Evolutionary conservation across 2,888 invertebrate genomes (phyloP).

Genomic region (Limnephilus rhombicus): DNA sequence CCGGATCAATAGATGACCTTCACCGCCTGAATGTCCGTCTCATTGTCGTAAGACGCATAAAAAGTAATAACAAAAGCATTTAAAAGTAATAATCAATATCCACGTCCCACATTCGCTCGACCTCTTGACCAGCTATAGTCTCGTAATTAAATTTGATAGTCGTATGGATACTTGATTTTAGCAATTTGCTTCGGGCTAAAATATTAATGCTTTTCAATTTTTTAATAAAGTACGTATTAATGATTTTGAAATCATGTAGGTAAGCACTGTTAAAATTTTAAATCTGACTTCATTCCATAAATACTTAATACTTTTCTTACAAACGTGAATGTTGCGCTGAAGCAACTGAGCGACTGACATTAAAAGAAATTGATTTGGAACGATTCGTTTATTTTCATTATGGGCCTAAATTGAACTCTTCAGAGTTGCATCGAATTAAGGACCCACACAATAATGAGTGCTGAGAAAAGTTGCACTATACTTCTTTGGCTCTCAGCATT

Average conservation of each 20-base stretch:
- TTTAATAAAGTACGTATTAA: background rate
- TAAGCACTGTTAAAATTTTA: background rate
- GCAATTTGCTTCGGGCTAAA: conserved; percentile 6
- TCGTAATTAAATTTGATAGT: conserved; percentile 2
- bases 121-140: conserved; percentile 42
- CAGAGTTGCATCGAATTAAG: background rate
- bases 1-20: conserved; percentile 52
- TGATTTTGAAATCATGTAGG: background rate
- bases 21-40: conserved; percentile 50
- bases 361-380: background rate
- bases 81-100: conserved; percentile 5
- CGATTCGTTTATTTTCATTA: too few relatives aligned
- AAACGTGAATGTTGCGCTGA: background rate
- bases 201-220: background rate
- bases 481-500: background rate
- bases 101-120: conserved; percentile 35
- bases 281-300: background rate
- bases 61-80: conserved; percentile 11
- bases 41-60: conserved; percentile 48
- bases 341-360: background rate
- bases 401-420: too few relatives aligned
- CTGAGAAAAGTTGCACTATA: background rate
- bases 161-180: background rate
- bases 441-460: background rate
- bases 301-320: background rate